These are phyloP conservation scores for Australoheros facetus DNA, from an alignment of 2,797 vertebrate species.

Conservation along the genomic window DNA sequence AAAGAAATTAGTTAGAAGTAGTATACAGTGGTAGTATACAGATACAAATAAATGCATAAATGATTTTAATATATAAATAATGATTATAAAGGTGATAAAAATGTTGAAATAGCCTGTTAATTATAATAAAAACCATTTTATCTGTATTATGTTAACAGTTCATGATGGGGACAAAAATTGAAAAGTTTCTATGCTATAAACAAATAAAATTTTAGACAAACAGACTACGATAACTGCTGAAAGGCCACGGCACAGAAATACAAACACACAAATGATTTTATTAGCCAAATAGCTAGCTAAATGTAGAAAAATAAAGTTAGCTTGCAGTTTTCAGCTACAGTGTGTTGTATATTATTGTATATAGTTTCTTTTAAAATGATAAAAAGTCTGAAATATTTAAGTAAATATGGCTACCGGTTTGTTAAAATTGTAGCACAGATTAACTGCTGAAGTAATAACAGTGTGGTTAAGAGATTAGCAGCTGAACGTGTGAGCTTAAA, in stretches of 20 bases:
- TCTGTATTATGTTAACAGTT: too few relatives aligned
- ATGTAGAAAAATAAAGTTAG: not conserved
- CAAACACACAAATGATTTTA: not conserved
- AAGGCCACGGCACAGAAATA: not conserved
- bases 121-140: too few relatives aligned
- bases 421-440: not conserved
- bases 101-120: too few relatives aligned
- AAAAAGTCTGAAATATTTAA: not conserved
- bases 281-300: not conserved
- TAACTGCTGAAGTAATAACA: not conserved
- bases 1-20: not conserved
- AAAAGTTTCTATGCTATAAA: not conserved
- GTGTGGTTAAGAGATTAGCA: not conserved
- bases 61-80: not conserved
- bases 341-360: not conserved
- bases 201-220: not conserved
- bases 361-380: not conserved
- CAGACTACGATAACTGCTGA: not conserved
- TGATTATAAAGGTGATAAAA: not conserved
- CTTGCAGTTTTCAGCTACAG: not conserved
- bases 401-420: too few relatives aligned
- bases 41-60: not conserved
- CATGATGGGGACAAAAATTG: too few relatives aligned
- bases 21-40: not conserved
- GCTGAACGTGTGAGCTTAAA: not conserved